Conservation (phyloP, 2,113 vertebrate genomes). For the Rhodinocichla rosea region DNA sequence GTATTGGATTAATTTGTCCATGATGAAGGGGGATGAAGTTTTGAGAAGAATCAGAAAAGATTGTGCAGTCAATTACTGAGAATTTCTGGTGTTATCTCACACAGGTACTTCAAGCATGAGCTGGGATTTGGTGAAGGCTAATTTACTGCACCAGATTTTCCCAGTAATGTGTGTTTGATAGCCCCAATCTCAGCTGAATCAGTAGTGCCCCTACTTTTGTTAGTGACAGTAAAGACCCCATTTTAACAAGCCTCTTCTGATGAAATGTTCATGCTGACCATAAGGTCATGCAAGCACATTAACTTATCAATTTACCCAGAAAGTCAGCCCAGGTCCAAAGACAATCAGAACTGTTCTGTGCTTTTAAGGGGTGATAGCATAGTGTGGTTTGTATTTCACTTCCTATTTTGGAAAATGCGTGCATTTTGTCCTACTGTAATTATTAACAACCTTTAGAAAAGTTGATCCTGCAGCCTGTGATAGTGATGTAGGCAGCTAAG, state of each 20-base stretch:
- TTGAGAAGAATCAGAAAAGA: neutral
- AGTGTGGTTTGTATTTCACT: neutral
- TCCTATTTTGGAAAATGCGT: neutral
- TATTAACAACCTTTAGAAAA: neutral
- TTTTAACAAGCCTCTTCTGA: neutral
- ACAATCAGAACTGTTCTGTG: neutral
- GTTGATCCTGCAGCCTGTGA: neutral
- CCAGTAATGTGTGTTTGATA: neutral
- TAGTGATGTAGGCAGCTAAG: neutral
- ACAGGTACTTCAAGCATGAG: neutral
- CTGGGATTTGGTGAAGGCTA: neutral
- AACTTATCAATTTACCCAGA: neutral
- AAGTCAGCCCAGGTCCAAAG: neutral
- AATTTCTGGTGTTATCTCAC: neutral
- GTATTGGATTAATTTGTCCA: accelerated
- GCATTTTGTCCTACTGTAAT: neutral
- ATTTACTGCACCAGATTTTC: neutral
- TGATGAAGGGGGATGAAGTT: neutral
- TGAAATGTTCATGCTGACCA: neutral
- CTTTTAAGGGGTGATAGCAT: neutral
- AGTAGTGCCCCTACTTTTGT: accelerated
- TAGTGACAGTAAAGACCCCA: accelerated
- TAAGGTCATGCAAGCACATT: neutral
- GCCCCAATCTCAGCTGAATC: neutral
- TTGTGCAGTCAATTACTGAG: neutral